Percentiles rank a stretch among this genome's conserved stretches.
phyloP scores from a whole-genome alignment of 1,140 invertebrate species.

The Tetramorium simillimum region DNA sequence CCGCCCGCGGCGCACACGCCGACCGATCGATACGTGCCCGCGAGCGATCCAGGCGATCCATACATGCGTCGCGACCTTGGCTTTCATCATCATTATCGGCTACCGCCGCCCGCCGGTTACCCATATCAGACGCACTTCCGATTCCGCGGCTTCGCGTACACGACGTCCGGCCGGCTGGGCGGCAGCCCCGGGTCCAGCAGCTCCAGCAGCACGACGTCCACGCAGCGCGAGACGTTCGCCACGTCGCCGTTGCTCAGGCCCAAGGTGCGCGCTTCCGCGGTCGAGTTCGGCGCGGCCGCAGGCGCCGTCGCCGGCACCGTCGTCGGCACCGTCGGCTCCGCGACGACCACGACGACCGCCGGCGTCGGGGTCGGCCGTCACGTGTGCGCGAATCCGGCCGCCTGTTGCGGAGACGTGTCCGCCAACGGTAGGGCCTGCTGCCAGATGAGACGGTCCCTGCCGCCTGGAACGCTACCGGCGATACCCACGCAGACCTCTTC shows the following conservation, averaged over 20 bases:
- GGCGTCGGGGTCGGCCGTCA: conserved; percentile 84
- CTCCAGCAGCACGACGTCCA: conserved; percentile 82
- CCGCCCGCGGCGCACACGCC: conserved; percentile 84
- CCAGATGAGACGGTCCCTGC: conserved; percentile 83
- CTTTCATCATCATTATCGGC: conserved; percentile 87
- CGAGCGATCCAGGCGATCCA: conserved; percentile 85
- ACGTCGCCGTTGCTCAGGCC: conserved; percentile 85
- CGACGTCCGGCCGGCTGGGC: conserved; percentile 80
- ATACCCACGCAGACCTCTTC: conserved; percentile 86
- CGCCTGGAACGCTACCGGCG: conserved; percentile 85
- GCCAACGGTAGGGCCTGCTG: conserved; percentile 77
- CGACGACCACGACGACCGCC: conserved; percentile 72
- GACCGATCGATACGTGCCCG: conserved; percentile 84
- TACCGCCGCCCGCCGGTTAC: conserved; percentile 83
- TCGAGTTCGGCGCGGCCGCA: conserved; percentile 77
- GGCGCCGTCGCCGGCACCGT: conserved; percentile 67
- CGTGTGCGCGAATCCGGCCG: conserved; percentile 87
- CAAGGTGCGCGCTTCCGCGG: conserved; percentile 84
- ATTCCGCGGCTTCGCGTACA: conserved; percentile 82
- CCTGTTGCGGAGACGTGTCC: conserved; percentile 81
- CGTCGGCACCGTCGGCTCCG: conserved; percentile 77
- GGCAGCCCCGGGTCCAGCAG: conserved; percentile 86
- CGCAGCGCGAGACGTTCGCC: conserved; percentile 82
- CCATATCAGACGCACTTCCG: conserved; percentile 83
- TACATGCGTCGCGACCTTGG: conserved; percentile 87